Evolutionary conservation across 2,797 vertebrate species (phyloP).

Genomic region (Neosilurus hyrtlii): DNA sequence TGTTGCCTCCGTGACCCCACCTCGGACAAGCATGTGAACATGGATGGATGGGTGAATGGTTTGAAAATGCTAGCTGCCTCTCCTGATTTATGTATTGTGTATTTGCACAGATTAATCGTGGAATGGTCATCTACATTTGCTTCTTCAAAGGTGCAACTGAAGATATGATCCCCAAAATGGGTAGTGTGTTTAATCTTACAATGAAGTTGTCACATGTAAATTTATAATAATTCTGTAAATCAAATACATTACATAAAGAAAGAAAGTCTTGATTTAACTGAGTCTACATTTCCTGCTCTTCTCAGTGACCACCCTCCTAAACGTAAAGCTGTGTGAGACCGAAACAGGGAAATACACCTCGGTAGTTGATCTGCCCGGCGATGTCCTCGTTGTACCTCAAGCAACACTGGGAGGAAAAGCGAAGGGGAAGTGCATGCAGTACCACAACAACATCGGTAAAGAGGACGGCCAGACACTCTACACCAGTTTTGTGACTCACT

Average conservation of each 20-base stretch:
- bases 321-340: slow-evolving; percentile 85
- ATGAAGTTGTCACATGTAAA: neutral
- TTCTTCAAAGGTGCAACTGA: slow-evolving; percentile 91
- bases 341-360: slow-evolving; percentile 80
- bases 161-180: slow-evolving; percentile 86
- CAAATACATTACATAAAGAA: too few species aligned
- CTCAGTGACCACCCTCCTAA: slow-evolving; percentile 81
- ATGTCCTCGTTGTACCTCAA: slow-evolving; percentile 89
- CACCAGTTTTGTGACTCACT: slow-evolving; percentile 76
- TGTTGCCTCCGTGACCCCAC: too few species aligned
- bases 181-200: slow-evolving; percentile 66
- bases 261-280: neutral
- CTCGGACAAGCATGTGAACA: too few species aligned
- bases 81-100: slow-evolving; percentile 33
- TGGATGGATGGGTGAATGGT: too few species aligned
- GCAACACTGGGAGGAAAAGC: slow-evolving; percentile 89
- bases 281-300: slow-evolving; percentile 35
- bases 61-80: neutral
- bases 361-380: slow-evolving; percentile 83
- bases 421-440: slow-evolving; percentile 89
- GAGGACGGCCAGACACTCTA: slow-evolving; percentile 87
- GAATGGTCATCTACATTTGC: slow-evolving; percentile 90
- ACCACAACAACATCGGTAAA: slow-evolving; percentile 87
- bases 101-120: slow-evolving; percentile 80
- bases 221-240: neutral